Evolutionary conservation across 2,888 invertebrate genomes (phyloP), one percentile per base, ranked within the genome.

Genomic region (Cordilura impudica): DNA sequence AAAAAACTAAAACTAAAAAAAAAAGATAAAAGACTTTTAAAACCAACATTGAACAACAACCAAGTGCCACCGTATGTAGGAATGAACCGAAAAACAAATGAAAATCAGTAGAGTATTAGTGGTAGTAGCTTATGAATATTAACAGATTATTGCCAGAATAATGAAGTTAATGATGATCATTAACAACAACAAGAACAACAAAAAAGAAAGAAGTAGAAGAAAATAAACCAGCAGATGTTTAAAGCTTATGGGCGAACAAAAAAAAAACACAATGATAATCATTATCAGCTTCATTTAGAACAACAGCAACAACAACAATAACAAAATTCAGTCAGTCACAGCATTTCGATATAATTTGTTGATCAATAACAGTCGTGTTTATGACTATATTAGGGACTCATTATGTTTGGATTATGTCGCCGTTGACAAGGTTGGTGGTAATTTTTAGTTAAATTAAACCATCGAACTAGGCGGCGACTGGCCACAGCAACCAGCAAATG

Each of bases 301-400:
- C 43, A 35, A 35, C 65, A 69, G 8, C 23, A 61, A 2, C 26
- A 35, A 0, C 65, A 54, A n/a, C 29, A 47, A 16, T 39, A 26
- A 31, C 29, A 45, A 23, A 29, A 29, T 29, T 31, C 43, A 66
- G 56, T 16, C 14, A 8, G 58, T 1, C 23, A 16, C 26, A 18
- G 83, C 77, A 81, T 82, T 74, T 76, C 67, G 67, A 82, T 84
- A 84, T 87, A 87, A 87, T 87, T 87, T 88, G 87, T 88, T 83
- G 86, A 85, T 86, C 88, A 86, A 86, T 87, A 87, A 87, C 86
- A 83, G 84, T 82, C 85, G 83, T 82, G 83, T 87, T 87, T 88
- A 87, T 87, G 87, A 85, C 87, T 87, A 84, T 87, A 87, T 87
- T 88, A 87, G 85, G 81, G 86, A 54, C 84, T 81, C 84, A 82